Base-by-base conservation (phyloP, 2,797 vertebrate species). In the Eupleurogrammus muticus region DNA sequence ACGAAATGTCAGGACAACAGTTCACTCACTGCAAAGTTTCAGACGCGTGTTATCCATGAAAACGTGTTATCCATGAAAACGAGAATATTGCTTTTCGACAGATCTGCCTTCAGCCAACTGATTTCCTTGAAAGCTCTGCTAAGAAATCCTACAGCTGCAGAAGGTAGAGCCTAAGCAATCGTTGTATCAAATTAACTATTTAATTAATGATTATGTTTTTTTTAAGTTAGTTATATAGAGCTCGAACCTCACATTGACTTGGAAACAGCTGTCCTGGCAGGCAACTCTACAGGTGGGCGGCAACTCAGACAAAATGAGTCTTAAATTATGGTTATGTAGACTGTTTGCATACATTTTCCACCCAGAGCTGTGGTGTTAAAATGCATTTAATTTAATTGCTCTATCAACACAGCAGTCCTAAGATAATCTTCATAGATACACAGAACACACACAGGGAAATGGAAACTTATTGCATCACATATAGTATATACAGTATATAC, bases 341-440 rank as follows among this genome's bases (percentile, higher is more conserved):
- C 54, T 66, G 17, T 56, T 16, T 57, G 36, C 47, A 40, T 54
- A 12, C 13, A 56, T 38, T 51, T 42, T 70, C 64, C 66, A 62
- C 54, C 28, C 52, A 49, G 28, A 70, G 34, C 49, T 74, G 73
- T 57, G 72, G 55, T 67, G 38, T 75, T 48, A 32, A 40, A 68
- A 57, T 1, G 57, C 16, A 67, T 72, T 75, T 57, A 66, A 28
- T 47, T 75, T 82, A 79, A 84, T 64, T 71, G 66, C 34, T 72
- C 47, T 24, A 63, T 84, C 59, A 80, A 73, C 74, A 73, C 64
- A 51, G 12, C 44, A 70, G 36, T 58, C 20, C 51, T 55, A 62
- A 69, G 34, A 57, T 67, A 21, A 64, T 66, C 34, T 57, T 28
- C 20, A 28, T 34, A 66, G 36, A 51, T 46, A 62, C 17, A 54